Conservation (phyloP, 1,140 invertebrate species). For the Archivesica marissinica region DNA sequence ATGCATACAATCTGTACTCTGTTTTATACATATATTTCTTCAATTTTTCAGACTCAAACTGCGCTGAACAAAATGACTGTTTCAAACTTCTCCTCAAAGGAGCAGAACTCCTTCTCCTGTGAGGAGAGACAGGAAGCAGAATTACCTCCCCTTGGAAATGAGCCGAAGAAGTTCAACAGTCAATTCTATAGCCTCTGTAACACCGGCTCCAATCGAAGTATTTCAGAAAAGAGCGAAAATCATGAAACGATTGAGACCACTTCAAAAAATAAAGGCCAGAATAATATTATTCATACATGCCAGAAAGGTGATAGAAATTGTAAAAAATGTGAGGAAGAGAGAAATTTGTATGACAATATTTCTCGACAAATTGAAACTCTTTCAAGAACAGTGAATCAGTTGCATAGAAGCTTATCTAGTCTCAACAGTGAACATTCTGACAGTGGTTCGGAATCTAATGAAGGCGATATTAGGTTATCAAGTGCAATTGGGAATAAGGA, state of each 20-base stretch:
- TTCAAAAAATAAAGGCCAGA: slow-evolving; percentile 37
- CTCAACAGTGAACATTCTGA: slow-evolving; percentile 75
- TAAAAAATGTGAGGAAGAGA: slow-evolving; percentile 58
- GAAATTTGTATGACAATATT: slow-evolving; percentile 77
- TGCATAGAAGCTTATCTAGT: slow-evolving; percentile 78
- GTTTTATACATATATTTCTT: background rate
- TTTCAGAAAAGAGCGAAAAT: slow-evolving; percentile 46
- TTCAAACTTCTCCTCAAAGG: slow-evolving; percentile 59
- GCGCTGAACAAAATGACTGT: slow-evolving; percentile 51
- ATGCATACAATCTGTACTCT: background rate
- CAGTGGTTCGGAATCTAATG: slow-evolving; percentile 65
- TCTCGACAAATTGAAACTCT: slow-evolving; percentile 77
- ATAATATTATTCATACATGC: slow-evolving; percentile 51
- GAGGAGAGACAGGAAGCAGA: slow-evolving; percentile 65
- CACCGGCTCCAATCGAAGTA: slow-evolving; percentile 73
- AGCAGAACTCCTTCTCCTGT: slow-evolving; percentile 45
- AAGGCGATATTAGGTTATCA: slow-evolving; percentile 60
- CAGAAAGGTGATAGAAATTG: slow-evolving; percentile 60
- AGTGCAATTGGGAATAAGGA: slow-evolving; percentile 66
- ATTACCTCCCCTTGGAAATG: slow-evolving; percentile 57
- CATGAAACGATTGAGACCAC: background rate
- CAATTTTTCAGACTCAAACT: slow-evolving; percentile 3
- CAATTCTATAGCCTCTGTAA: slow-evolving; percentile 79
- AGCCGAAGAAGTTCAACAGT: slow-evolving; percentile 74
- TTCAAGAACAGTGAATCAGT: slow-evolving; percentile 78